A percentile compares a stretch with the other conserved stretches of the same genome.
phyloP scores from a whole-genome alignment of 2,888 invertebrate genomes.

The Proisotoma minuta region DNA sequence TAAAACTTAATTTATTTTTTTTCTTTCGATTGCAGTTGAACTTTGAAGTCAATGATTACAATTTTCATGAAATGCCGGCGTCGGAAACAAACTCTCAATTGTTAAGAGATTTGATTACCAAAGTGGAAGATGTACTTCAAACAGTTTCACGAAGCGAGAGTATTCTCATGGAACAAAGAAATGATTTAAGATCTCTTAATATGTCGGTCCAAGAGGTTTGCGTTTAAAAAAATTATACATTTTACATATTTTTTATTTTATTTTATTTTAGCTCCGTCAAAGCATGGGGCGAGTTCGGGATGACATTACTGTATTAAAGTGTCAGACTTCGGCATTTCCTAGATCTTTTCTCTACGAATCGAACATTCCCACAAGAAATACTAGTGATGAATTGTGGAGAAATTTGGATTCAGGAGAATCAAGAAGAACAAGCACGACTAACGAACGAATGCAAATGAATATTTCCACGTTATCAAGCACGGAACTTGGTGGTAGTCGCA shows the following conservation, averaged over 20 bases:
- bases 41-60: too few species aligned
- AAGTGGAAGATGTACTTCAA: too few species aligned
- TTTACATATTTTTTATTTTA: neutral
- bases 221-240: too few species aligned
- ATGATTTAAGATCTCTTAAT: too few species aligned
- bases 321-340: neutral
- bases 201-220: too few species aligned
- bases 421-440: neutral
- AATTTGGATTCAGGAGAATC: neutral
- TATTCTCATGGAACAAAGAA: too few species aligned
- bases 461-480: neutral
- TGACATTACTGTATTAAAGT: neutral
- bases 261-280: neutral
- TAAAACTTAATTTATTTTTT: too few species aligned
- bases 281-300: neutral
- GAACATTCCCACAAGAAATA: neutral
- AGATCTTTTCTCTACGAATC: neutral
- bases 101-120: too few species aligned
- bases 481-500: neutral
- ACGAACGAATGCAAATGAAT: neutral
- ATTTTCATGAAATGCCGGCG: too few species aligned
- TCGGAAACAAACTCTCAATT: too few species aligned
- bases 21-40: too few species aligned
- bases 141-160: too few species aligned
- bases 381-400: neutral